Percentiles rank a stretch among this genome's conserved stretches.
Evolutionary conservation across 2,113 vertebrate species (phyloP).

Genomic region (Sylvilagus bachmani): DNA sequence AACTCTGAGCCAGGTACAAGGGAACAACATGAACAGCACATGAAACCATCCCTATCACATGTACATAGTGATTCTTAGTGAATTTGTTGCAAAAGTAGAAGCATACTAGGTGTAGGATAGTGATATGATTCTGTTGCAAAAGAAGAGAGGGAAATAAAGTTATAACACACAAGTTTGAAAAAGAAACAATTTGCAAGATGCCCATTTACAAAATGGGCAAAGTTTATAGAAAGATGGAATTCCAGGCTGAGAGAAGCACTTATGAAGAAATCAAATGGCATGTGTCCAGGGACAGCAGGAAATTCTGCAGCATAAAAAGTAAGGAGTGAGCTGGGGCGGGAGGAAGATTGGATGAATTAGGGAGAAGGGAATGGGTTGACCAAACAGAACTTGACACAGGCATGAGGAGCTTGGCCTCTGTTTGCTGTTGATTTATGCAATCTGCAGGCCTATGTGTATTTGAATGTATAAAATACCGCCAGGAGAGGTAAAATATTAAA

Average conservation of each 20-base stretch:
- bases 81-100: constrained; percentile 7
- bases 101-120: not conserved
- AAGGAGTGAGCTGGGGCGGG: not conserved
- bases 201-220: not conserved
- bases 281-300: not conserved
- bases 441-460: not conserved
- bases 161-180: constrained; percentile 35
- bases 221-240: not conserved
- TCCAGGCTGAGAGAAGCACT: not conserved
- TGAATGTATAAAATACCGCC: not conserved
- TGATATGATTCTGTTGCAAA: not conserved
- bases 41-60: not conserved
- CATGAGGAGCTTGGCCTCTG: not conserved
- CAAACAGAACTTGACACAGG: accelerated
- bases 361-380: not conserved
- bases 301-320: not conserved
- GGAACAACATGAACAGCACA: not conserved
- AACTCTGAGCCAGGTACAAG: not conserved
- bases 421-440: not conserved
- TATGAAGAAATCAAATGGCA: not conserved
- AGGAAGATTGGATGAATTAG: not conserved
- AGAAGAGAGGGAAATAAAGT: not conserved
- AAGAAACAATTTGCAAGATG: not conserved
- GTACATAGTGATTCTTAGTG: not conserved
- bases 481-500: not conserved